These are phyloP conservation scores for Thamnaconus septentrionalis DNA, from an alignment of 2,113 vertebrate species.

Conservation along the genomic window DNA sequence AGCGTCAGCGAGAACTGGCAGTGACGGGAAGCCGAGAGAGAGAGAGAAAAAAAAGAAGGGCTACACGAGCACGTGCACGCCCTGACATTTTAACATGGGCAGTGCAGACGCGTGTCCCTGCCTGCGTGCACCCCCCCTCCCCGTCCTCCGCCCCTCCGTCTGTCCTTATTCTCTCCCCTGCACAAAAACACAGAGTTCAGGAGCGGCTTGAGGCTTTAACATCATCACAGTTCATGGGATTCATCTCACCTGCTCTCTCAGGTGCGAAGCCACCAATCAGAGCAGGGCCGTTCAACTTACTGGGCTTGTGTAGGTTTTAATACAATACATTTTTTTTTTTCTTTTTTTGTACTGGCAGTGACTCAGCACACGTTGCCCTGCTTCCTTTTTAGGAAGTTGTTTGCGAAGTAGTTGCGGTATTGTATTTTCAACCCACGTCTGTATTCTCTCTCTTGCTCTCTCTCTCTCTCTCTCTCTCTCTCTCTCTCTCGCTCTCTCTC, in stretches of 20 bases:
- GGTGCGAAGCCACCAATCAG: not conserved
- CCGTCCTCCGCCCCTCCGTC: not conserved
- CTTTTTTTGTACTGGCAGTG: too few species aligned
- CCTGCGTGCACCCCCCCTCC: slow-evolving; percentile 5
- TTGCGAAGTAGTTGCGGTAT: too few species aligned
- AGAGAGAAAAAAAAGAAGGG: not conserved
- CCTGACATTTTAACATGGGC: slow-evolving; percentile 28
- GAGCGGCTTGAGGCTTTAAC: slow-evolving; percentile 28
- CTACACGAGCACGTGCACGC: slow-evolving; percentile 21
- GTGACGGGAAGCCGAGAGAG: slow-evolving; percentile 2
- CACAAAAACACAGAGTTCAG: slow-evolving; percentile 18
- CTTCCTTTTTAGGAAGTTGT: too few species aligned
- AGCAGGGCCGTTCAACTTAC: too few species aligned
- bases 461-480: too few species aligned
- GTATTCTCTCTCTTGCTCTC: too few species aligned
- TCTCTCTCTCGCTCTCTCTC: too few species aligned
- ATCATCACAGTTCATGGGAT: slow-evolving; percentile 17
- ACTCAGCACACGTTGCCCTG: too few species aligned
- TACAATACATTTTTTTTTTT: too few species aligned
- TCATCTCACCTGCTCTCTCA: slow-evolving; percentile 3
- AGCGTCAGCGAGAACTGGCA: not conserved
- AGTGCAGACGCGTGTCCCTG: slow-evolving; percentile 15
- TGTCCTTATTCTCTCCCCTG: slow-evolving; percentile 13
- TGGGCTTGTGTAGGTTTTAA: too few species aligned
- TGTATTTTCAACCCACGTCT: too few species aligned